Base-by-base conservation (phyloP, 2,113 vertebrate species). In the Sclerurus mexicanus region DNA sequence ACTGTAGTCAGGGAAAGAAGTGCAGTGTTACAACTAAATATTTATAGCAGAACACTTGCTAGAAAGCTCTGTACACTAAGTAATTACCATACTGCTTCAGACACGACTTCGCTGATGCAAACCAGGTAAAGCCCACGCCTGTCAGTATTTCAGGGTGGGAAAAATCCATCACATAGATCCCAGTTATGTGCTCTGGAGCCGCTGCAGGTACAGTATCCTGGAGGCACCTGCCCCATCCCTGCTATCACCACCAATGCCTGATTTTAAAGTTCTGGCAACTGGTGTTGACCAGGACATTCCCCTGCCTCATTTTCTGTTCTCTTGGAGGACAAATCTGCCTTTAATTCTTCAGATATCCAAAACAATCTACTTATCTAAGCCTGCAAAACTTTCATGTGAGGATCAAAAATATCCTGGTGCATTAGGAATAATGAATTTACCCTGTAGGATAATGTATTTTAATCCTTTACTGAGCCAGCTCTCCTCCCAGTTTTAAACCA, bases 351-450 rank as follows among this genome's bases (percentile, higher is more conserved):
- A 27, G 64, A 37, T 31, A 87, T 68, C 68, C 40, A 44, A 92
- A 94, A 30, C 4, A 6, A 76, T 86, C 79, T 94, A 37, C 47
- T 93, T 92, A 88, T 59, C 59, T 94, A 46, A 84, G 60, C 42
- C 73, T 75, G 67, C 19, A 87, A 87, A 93, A 90, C 56, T 93
- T 96, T 95, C 79, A 84, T 92, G 72, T 90, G 73, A 88, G 60
- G 85, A 94, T 95, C 85, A 96, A 86, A 96, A 96, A 78, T 86
- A 58, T 87, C 47, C 53, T 49, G 49, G 60, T 18, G 39, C 60
- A 75, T 84, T 81, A 71, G 50, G 73, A 94, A 64, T 89, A 87
- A 95, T 64, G 42, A 92, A 89, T 93, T 93, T 94, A 84, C 56
- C 85, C 77, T 15, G 23, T 85, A 93, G 88, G 88, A 90, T 87